Evolutionary conservation across 2,797 vertebrate species (phyloP).

Genomic region (Lophius americanus): DNA sequence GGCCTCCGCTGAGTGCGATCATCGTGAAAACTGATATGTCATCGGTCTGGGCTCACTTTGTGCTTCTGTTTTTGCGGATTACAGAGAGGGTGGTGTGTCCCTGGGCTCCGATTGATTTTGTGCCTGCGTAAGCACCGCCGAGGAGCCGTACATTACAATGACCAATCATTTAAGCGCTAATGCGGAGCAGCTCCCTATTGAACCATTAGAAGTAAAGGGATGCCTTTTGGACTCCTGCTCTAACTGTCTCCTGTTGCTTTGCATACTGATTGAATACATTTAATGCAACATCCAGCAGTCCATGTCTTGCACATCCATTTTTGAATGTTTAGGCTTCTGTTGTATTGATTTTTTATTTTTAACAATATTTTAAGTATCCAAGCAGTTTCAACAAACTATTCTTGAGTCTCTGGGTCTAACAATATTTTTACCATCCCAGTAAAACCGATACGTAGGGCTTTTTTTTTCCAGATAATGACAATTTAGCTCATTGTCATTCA

Average conservation of each 20-base stretch:
- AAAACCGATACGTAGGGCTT: no score
- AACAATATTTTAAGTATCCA: slow-evolving; percentile 4
- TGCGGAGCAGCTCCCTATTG: slow-evolving; percentile 37
- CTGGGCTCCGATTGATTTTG: slow-evolving; percentile 70
- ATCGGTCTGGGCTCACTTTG: slow-evolving; percentile 36
- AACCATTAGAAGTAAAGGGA: slow-evolving; percentile 41
- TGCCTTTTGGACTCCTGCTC: slow-evolving; percentile 21
- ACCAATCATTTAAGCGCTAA: slow-evolving; percentile 62
- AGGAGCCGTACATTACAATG: slow-evolving; percentile 63
- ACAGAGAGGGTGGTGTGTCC: slow-evolving; percentile 60
- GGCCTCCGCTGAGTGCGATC: not conserved
- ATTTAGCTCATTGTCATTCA: no score
- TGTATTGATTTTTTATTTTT: not conserved
- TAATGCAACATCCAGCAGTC: slow-evolving; percentile 21
- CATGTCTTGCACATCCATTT: slow-evolving; percentile 28
- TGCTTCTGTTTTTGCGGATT: slow-evolving; percentile 44
- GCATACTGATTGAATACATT: slow-evolving; percentile 1
- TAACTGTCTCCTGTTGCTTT: slow-evolving; percentile 37
- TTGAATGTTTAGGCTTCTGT: slow-evolving; percentile 20
- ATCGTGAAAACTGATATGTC: slow-evolving; percentile 51
- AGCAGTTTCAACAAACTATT: no score
- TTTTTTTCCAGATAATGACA: no score
- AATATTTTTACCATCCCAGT: no score
- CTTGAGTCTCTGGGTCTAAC: no score
- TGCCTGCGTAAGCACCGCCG: slow-evolving; percentile 59